These are phyloP conservation scores for Rosalia funebris DNA, from an alignment of 2,888 invertebrate genomes.

Conservation along the genomic window DNA sequence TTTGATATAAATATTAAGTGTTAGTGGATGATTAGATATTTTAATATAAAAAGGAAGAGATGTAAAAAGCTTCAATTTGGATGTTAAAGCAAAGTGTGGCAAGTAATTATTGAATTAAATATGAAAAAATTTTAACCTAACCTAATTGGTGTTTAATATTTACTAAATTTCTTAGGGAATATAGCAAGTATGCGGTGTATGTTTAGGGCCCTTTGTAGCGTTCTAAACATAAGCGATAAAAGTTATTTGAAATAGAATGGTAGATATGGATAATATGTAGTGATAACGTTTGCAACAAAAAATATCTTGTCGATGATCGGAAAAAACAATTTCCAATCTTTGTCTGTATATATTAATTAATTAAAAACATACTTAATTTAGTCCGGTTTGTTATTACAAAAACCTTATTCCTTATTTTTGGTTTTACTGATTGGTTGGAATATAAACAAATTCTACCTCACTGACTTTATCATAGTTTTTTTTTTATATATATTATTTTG, in stretches of 20 bases:
- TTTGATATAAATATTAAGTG: conserved; percentile 58
- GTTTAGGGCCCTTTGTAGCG: conserved; percentile 39
- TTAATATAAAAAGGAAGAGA: conserved; percentile 50
- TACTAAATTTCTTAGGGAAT: conserved; percentile 49
- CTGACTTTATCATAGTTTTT: conserved; percentile 54
- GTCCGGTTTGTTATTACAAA: conserved; percentile 31
- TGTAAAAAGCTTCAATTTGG: conserved; percentile 56
- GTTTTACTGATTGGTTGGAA: conserved; percentile 50
- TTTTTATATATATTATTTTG: conserved; percentile 49
- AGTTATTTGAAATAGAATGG: conserved; percentile 51
- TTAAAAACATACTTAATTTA: conserved; percentile 48
- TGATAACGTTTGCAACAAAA: conserved; percentile 49
- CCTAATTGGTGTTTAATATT: conserved; percentile 58
- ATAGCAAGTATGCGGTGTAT: conserved; percentile 41
- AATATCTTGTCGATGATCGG: conserved; percentile 40
- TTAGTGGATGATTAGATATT: conserved; percentile 62
- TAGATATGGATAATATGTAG: conserved; percentile 57
- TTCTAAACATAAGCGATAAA: conserved; percentile 34
- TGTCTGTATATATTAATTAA: conserved; percentile 55
- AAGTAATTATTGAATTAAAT: conserved; percentile 47
- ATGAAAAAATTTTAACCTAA: conserved; percentile 50
- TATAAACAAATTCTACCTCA: conserved; percentile 62
- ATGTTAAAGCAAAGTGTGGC: conserved; percentile 53
- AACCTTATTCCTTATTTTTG: conserved; percentile 35
- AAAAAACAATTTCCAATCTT: conserved; percentile 60